Conservation (phyloP, 2,888 invertebrate genomes). For the Acrobasis consociella region DNA sequence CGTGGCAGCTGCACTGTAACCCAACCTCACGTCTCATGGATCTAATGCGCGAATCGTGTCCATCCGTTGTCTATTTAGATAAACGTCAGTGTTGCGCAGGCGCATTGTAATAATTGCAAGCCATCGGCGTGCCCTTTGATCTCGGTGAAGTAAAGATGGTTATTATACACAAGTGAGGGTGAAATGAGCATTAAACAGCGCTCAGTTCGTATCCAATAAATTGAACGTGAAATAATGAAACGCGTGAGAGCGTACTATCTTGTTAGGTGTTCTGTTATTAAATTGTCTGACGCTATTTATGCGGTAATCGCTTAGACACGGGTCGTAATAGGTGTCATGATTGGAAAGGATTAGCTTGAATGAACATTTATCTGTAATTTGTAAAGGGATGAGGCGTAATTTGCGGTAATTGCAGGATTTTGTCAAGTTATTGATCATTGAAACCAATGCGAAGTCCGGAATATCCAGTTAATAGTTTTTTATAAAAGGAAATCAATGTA, state of each 20-base stretch:
- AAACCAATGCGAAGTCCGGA: too few relatives aligned
- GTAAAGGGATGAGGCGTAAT: slow-evolving; percentile 15
- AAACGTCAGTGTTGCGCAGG: slow-evolving; percentile 46
- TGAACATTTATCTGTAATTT: slow-evolving; percentile 19
- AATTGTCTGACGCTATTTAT: slow-evolving; percentile 54
- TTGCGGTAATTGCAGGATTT: slow-evolving; percentile 2
- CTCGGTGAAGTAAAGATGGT: slow-evolving; percentile 73
- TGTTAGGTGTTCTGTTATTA: slow-evolving; percentile 57
- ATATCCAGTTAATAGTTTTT: too few relatives aligned
- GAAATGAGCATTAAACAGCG: slow-evolving; percentile 75
- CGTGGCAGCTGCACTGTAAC: not conserved
- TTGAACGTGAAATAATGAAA: slow-evolving; percentile 74
- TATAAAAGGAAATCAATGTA: too few relatives aligned
- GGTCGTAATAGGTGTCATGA: slow-evolving; percentile 19
- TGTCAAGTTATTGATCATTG: too few relatives aligned
- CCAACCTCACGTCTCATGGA: not conserved
- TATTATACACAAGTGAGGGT: slow-evolving; percentile 76
- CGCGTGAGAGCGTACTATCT: slow-evolving; percentile 53
- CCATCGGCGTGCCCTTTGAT: slow-evolving; percentile 79
- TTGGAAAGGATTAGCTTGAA: slow-evolving; percentile 12
- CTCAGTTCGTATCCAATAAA: slow-evolving; percentile 69
- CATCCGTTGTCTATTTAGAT: slow-evolving; percentile 4
- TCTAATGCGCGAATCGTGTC: not conserved
- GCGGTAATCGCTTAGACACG: slow-evolving; percentile 38
- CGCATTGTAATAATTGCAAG: slow-evolving; percentile 74